Evolutionary conservation across 2,113 vertebrate genomes (phyloP).

Genomic region (Abramis brama): DNA sequence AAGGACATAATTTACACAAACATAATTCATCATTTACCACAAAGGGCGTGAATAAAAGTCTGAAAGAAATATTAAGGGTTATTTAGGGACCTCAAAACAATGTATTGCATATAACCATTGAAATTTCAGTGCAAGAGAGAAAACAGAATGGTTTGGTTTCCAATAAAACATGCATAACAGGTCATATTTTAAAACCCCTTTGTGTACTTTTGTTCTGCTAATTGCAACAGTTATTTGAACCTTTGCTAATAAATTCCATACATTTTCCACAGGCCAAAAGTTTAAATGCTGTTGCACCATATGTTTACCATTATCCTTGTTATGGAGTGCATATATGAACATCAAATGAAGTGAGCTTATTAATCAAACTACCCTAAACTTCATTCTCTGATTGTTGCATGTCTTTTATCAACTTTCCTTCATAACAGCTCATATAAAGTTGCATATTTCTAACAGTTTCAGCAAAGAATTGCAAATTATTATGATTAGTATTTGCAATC

Average conservation of each 20-base stretch:
- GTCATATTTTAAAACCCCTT: not conserved
- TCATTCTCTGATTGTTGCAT: not conserved
- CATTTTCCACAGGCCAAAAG: not conserved
- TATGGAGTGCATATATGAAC: not conserved
- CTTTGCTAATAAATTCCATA: constrained; percentile 28
- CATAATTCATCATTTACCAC: constrained; percentile 9
- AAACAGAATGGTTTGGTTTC: not conserved
- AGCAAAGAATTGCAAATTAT: not conserved
- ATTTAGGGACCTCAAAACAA: not conserved
- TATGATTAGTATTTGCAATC: not conserved
- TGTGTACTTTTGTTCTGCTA: not conserved
- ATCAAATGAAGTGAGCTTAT: not conserved
- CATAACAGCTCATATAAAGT: not conserved
- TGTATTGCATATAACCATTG: not conserved
- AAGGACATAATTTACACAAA: not conserved
- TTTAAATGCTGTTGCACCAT: not conserved
- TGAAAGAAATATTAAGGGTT: not conserved
- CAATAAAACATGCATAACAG: not conserved
- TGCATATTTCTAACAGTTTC: not conserved
- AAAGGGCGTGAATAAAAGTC: not conserved
- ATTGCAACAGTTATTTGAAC: not conserved
- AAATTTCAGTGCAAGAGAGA: not conserved
- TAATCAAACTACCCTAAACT: not conserved
- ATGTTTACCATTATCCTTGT: not conserved
- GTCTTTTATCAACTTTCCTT: not conserved